A percentile compares a stretch with the other conserved stretches of the same genome.
Conservation (phyloP, 2,113 vertebrate species). For the Oophaga pumilio region DNA sequence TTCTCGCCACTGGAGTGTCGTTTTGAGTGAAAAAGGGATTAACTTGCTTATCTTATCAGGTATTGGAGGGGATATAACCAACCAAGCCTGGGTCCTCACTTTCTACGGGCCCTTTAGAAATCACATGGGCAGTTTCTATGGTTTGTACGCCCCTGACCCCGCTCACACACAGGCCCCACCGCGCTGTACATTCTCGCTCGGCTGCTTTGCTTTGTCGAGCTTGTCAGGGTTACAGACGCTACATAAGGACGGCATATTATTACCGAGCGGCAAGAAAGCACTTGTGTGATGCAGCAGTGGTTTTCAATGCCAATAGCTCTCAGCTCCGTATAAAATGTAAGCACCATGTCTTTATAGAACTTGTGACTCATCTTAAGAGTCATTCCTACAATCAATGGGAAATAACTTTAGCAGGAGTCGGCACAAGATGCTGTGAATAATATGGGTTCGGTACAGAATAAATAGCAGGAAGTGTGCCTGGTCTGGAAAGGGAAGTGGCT, state of each 20-base stretch:
- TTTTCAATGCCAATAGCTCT: background rate
- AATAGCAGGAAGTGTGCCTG: background rate
- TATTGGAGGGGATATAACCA: background rate
- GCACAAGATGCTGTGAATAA: conserved; percentile 7
- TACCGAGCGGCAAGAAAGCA: conserved; percentile 3
- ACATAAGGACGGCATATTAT: background rate
- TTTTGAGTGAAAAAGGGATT: no score
- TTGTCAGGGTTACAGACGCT: background rate
- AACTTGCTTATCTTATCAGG: background rate
- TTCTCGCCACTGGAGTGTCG: no score
- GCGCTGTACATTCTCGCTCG: background rate
- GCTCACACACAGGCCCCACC: background rate
- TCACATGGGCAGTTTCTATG: background rate
- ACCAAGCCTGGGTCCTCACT: background rate
- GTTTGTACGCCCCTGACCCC: background rate
- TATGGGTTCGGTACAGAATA: background rate
- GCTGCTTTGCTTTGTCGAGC: background rate
- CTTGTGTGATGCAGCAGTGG: conserved; percentile 8
- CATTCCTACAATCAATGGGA: background rate
- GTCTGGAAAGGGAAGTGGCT: background rate
- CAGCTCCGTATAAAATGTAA: background rate
- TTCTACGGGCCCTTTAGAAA: background rate
- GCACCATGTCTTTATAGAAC: conserved; percentile 5
- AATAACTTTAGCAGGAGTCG: background rate
- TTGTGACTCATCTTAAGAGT: conserved; percentile 26